Evolutionary conservation across 2,888 invertebrate species (phyloP), one percentile per base, ranked within the genome.

Genomic region (Cryptus viduatorius): DNA sequence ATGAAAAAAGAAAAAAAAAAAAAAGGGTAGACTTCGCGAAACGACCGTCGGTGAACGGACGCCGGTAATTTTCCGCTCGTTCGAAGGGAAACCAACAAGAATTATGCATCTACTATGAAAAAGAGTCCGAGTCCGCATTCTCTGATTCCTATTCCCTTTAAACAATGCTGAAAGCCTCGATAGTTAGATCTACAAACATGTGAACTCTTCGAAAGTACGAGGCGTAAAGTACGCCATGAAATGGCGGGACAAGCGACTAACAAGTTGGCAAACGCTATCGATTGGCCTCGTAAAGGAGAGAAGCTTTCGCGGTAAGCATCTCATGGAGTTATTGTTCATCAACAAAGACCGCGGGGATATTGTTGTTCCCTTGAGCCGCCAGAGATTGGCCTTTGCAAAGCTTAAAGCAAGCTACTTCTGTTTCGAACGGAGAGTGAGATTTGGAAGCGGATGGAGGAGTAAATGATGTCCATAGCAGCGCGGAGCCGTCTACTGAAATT

Each of bases 21-120:
- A 86, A 88, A 87, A 84, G 68, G 73, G 61, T 67, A 76, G 82
- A 77, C 83, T 83, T 83, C 82, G 71, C 46, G 56, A 72, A 79
- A 77, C 72, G 79, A 72, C 77, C 14, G 72, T 78, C 61, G 73
- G 10, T 31, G 53, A 76, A 59, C 77, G 61, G 73, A 69, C 61
- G 44, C 31, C 56, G 72, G 75, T 56, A 75, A 14, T 71, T 42
- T 37, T 44, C 8, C n/a, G 67, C 24, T 3, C 2, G 42, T 29
- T 71, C 14, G 14, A 14, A 56, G 19, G 19, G 42, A 29, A 68
- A 56, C 59, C 46, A 65, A 69, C 65, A 50, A 77, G 76, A 87
- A 86, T 87, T 85, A 85, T 79, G 81, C 77, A 71, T 79, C 59
- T 53, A 67, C 73, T 56, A 42, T 56, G 29, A 14, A 12, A 4